phyloP scores from a whole-genome alignment of 2,888 invertebrate genomes.

The Asteroscopus sphinx region DNA sequence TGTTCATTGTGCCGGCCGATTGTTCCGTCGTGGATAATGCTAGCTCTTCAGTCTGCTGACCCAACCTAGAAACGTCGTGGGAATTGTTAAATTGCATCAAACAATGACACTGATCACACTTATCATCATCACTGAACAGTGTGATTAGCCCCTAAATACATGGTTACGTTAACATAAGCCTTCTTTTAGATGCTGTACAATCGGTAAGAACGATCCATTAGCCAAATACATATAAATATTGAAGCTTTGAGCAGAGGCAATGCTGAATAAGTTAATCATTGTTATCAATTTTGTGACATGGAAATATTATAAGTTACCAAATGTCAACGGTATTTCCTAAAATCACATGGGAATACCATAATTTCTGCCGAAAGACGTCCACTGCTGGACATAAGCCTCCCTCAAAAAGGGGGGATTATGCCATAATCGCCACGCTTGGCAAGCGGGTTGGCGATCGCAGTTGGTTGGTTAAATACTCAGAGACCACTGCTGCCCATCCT shows the following conservation, averaged over 20 bases:
- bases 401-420: no score
- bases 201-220: no score
- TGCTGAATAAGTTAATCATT: conserved; percentile 9
- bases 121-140: neutral
- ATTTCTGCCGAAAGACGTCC: no score
- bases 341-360: neutral
- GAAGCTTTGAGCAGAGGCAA: no score
- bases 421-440: no score
- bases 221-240: no score
- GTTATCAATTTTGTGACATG: neutral
- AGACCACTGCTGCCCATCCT: no score
- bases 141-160: conserved; percentile 4
- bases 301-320: neutral
- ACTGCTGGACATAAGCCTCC: no score
- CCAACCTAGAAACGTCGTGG: conserved; percentile 74
- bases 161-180: conserved; percentile 2
- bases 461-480: no score
- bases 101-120: conserved; percentile 16
- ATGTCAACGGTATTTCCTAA: neutral
- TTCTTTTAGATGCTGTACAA: no score
- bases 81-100: conserved; percentile 14
- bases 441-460: no score
- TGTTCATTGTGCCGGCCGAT: conserved; percentile 76
- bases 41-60: conserved; percentile 82
- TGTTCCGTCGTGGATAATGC: conserved; percentile 72